phyloP scores from a whole-genome alignment of 2,797 vertebrate species.

The Clarias fuscus region DNA sequence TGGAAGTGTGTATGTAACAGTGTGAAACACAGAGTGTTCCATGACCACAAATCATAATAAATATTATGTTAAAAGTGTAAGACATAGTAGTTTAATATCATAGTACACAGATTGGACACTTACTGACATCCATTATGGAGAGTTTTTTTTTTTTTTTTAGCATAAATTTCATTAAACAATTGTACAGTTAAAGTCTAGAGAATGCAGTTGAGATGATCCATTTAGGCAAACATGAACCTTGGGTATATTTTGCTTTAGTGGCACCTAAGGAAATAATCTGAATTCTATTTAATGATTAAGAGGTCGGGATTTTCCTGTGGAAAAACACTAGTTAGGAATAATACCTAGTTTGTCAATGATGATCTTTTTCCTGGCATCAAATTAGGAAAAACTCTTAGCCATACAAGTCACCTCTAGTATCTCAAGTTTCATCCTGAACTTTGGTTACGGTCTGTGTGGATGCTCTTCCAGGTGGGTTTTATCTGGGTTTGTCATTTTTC shows the following conservation, averaged over 20 bases:
- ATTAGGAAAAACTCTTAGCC: too few relatives aligned
- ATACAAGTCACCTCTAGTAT: not conserved
- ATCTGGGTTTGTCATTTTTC: not conserved
- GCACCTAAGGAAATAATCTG: not conserved
- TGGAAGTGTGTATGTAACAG: not conserved
- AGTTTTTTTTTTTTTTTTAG: not conserved
- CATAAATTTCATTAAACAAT: not conserved
- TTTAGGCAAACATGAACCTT: not conserved
- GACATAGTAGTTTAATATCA: not conserved
- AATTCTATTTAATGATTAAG: too few relatives aligned
- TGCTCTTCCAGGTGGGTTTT: not conserved
- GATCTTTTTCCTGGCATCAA: not conserved
- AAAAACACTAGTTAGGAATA: not conserved
- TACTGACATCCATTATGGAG: not conserved
- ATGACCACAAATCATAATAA: not conserved
- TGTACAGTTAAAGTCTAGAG: not conserved
- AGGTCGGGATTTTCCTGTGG: not conserved
- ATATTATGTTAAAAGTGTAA: not conserved
- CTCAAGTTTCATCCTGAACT: not conserved
- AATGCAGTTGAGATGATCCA: not conserved
- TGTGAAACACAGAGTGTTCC: not conserved
- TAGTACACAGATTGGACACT: not conserved
- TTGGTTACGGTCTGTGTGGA: not conserved
- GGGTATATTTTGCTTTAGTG: not conserved
- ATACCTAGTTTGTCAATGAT: not conserved